Evolutionary conservation across 2,888 invertebrate genomes (phyloP).

Genomic region (Amblyteles armatorius): DNA sequence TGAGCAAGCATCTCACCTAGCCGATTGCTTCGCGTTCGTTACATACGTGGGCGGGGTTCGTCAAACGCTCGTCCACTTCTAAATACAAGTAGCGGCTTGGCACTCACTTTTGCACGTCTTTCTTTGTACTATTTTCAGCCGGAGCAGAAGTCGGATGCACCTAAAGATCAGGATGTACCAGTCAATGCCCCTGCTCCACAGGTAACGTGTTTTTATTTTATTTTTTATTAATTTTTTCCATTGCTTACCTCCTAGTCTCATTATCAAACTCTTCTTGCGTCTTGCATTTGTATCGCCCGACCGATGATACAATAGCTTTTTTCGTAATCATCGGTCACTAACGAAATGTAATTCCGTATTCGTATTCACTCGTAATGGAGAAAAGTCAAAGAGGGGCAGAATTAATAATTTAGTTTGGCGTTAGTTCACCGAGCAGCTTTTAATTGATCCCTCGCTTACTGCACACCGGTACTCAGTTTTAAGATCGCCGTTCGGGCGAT

Average conservation of each 20-base stretch:
- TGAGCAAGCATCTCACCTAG: background rate
- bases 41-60: conserved; percentile 24
- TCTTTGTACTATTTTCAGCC: conserved; percentile 83
- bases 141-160: conserved; percentile 83
- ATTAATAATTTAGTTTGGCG: conserved; percentile 13
- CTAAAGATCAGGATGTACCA: conserved; percentile 82
- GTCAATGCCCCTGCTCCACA: conserved; percentile 80
- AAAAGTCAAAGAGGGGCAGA: background rate
- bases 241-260: conserved; percentile 7
- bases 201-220: conserved; percentile 78
- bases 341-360: conserved; percentile 1
- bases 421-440: conserved; percentile 1
- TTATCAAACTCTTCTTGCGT: conserved; percentile 13
- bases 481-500: background rate
- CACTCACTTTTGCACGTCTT: conserved; percentile 82
- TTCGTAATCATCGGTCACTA: background rate
- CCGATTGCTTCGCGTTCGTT: conserved; percentile 19
- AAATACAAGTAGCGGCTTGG: conserved; percentile 78
- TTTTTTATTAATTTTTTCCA: conserved; percentile 34
- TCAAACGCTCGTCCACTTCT: conserved; percentile 44
- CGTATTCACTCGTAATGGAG: background rate
- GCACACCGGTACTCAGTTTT: conserved; percentile 14
- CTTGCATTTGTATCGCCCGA: background rate
- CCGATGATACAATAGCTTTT: background rate
- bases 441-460: background rate